Conservation (phyloP, 2,797 vertebrate species). For the Notamacropus eugenii region DNA sequence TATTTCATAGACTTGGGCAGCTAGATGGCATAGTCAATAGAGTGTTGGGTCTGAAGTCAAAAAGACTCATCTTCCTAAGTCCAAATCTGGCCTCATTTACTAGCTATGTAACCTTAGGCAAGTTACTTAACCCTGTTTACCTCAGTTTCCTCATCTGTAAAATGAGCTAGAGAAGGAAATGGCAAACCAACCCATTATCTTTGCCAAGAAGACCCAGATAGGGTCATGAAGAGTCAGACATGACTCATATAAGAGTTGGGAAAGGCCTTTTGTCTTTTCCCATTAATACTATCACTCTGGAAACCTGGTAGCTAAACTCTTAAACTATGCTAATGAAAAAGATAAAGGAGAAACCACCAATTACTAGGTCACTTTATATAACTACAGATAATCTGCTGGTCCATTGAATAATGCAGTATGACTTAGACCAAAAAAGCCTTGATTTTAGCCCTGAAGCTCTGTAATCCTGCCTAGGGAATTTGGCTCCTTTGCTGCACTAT, state of each 20-base stretch:
- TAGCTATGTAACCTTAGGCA: background rate
- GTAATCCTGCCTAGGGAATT: background rate
- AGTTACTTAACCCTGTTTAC: background rate
- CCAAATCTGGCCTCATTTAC: background rate
- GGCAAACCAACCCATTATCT: background rate
- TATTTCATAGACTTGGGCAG: background rate
- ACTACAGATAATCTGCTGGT: background rate
- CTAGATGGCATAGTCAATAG: background rate
- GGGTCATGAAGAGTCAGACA: background rate
- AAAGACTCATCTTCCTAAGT: background rate
- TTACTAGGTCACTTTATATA: background rate
- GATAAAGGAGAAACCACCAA: background rate
- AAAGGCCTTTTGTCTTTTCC: background rate
- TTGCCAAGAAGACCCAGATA: background rate
- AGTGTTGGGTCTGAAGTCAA: background rate
- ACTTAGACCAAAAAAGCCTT: background rate
- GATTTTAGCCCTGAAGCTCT: background rate
- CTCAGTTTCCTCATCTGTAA: background rate
- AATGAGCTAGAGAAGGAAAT: background rate
- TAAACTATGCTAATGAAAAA: background rate
- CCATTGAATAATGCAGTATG: background rate
- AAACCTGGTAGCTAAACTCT: background rate
- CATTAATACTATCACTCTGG: background rate
- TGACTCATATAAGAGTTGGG: background rate
- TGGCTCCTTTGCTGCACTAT: background rate